These are phyloP conservation scores for Gonatopus flavifemur DNA, from an alignment of 1,140 invertebrate species.

Conservation along the genomic window DNA sequence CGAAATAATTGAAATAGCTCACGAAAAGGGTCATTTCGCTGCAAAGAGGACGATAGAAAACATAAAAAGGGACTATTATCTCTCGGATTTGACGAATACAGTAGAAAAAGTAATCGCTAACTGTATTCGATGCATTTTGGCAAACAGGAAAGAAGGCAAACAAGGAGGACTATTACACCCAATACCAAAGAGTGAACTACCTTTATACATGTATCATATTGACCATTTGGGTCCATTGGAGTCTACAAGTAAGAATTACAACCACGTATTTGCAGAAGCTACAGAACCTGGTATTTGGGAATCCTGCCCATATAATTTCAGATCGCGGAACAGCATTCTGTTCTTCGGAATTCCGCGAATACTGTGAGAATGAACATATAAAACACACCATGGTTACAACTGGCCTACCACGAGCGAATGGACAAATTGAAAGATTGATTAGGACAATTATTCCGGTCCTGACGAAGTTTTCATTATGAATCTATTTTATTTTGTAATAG, in stretches of 20 bases:
- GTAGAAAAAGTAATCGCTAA: neutral
- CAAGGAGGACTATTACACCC: conserved; percentile 17
- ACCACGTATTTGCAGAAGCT: conserved; percentile 21
- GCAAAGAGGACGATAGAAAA: neutral
- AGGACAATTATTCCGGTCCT: no score
- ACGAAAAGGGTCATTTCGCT: conserved; percentile 4
- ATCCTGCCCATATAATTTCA: conserved; percentile 25
- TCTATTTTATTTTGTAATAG: no score
- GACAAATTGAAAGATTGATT: no score
- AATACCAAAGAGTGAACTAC: no score
- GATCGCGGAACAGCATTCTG: conserved; percentile 16
- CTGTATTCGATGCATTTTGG: neutral
- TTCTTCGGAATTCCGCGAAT: conserved; percentile 19
- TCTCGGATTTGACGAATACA: neutral
- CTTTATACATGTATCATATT: conserved; percentile 37
- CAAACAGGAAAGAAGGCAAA: conserved; percentile 1
- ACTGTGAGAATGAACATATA: no score
- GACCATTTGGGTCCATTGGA: conserved; percentile 36
- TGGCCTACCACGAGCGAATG: no score
- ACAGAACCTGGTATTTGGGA: no score
- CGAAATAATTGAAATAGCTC: neutral
- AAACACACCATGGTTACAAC: no score
- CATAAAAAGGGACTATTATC: neutral
- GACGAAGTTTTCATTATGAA: no score
- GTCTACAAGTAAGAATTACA: conserved; percentile 19